These are phyloP conservation scores for Alcis repandata DNA, from an alignment of 2,888 invertebrate genomes.

Conservation along the genomic window DNA sequence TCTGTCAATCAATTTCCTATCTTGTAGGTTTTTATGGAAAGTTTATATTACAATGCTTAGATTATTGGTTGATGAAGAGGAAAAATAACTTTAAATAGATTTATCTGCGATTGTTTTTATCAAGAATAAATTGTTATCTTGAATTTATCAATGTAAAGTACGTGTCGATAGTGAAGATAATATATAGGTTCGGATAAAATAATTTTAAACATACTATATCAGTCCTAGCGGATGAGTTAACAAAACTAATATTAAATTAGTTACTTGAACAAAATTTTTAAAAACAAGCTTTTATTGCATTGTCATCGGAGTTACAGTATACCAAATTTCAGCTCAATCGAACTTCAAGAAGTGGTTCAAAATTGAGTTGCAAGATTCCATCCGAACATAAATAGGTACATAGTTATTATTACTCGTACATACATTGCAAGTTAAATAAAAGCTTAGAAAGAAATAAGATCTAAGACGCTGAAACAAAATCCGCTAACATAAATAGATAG, in stretches of 20 bases:
- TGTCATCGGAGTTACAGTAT: too few relatives aligned
- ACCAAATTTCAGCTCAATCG: too few relatives aligned
- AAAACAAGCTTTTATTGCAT: too few relatives aligned
- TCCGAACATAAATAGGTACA: too few relatives aligned
- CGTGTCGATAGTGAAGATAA: background rate
- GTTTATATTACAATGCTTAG: background rate
- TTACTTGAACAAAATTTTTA: too few relatives aligned
- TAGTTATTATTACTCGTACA: background rate
- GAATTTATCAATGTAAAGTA: background rate
- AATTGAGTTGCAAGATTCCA: too few relatives aligned
- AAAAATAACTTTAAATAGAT: slow-evolving; percentile 8
- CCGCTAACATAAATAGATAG: too few relatives aligned
- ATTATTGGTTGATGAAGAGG: background rate
- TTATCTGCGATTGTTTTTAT: background rate
- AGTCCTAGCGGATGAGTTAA: too few relatives aligned
- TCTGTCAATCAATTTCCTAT: background rate
- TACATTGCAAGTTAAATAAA: too few relatives aligned
- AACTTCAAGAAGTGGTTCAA: too few relatives aligned
- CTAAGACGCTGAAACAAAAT: background rate
- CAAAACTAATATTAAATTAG: too few relatives aligned
- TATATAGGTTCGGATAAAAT: background rate
- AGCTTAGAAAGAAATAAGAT: background rate
- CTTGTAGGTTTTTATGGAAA: background rate
- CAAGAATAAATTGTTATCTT: background rate
- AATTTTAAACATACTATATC: too few relatives aligned